Conservation (phyloP, 37 sponge, comb jelly and placozoan genomes). For the Chondrilla cf. caribensis region DNA sequence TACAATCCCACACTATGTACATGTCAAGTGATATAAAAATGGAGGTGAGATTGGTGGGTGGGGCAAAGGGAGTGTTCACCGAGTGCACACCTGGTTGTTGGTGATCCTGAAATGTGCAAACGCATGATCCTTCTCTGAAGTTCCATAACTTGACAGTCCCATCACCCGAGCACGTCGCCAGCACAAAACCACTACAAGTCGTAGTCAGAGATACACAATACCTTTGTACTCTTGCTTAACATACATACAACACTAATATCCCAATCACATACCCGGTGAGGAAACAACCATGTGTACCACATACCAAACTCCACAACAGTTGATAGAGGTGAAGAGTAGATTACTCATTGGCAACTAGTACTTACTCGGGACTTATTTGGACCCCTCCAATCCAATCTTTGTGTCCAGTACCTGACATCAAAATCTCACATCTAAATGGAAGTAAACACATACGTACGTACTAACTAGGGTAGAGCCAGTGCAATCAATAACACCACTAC, state of each 20-base stretch:
- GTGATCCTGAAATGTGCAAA: conserved; percentile 77
- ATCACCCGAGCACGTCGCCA: conserved; percentile 91
- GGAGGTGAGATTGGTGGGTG: no score
- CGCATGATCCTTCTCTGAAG: conserved; percentile 55
- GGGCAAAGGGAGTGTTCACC: no score
- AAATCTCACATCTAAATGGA: not conserved
- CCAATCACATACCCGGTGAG: no score
- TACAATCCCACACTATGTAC: conserved; percentile 73
- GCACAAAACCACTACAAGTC: conserved; percentile 47
- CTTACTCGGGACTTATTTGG: conserved; percentile 57
- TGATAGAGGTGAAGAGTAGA: not conserved
- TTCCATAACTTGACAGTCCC: conserved; percentile 91
- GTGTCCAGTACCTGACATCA: conserved; percentile 89
- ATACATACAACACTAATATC: no score
- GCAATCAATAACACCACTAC: no score
- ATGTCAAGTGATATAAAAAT: no score
- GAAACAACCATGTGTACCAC: no score
- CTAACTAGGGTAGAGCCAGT: not conserved
- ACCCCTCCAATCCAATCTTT: conserved; percentile 77
- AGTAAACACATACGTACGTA: not conserved
- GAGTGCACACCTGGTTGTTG: conserved; percentile 76
- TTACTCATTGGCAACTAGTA: not conserved
- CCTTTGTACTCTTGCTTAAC: no score
- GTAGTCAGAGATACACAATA: not conserved
- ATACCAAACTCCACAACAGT: no score